Conservation (phyloP, 2,888 invertebrate genomes). For the Pterostichus niger region DNA sequence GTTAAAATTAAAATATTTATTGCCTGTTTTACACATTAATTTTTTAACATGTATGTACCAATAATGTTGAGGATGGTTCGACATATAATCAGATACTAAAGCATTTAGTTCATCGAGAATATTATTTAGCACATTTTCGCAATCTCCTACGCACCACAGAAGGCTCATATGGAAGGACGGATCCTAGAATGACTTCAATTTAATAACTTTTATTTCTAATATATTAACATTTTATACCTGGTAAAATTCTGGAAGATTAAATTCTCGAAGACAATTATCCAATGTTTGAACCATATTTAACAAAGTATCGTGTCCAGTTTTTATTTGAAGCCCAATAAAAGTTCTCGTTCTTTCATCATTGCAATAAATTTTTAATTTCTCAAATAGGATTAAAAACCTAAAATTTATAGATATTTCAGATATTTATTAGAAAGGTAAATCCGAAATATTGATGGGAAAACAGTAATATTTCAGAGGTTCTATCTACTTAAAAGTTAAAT, state of each 20-base stretch:
- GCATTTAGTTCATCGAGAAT: conserved; percentile 79
- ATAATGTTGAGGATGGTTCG: conserved; percentile 75
- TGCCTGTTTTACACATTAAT: conserved; percentile 87
- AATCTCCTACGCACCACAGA: conserved; percentile 88
- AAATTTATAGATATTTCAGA: conserved; percentile 64
- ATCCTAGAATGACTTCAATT: conserved; percentile 80
- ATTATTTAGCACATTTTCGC: conserved; percentile 77
- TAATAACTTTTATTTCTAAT: conserved; percentile 43
- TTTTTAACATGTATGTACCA: conserved; percentile 79
- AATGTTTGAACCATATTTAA: conserved; percentile 80
- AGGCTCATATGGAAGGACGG: conserved; percentile 92
- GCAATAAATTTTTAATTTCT: conserved; percentile 84
- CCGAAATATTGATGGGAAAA: conserved; percentile 45
- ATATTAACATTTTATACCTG: conserved; percentile 77
- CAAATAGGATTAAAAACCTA: conserved; percentile 82
- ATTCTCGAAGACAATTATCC: conserved; percentile 86
- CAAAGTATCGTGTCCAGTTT: conserved; percentile 80
- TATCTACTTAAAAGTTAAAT: not conserved
- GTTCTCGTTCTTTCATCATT: conserved; percentile 93
- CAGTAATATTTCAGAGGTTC: conserved; percentile 55
- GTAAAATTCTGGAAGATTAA: conserved; percentile 88
- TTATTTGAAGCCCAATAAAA: conserved; percentile 87
- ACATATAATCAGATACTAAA: conserved; percentile 74
- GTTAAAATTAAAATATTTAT: conserved; percentile 83
- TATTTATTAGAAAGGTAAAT: conserved; percentile 14